Percentiles rank a stretch among this genome's conserved stretches.
These are phyloP conservation scores for Sinocyclocheilus anshuiensis DNA, from an alignment of 2,113 vertebrate species.

Conservation along the genomic window DNA sequence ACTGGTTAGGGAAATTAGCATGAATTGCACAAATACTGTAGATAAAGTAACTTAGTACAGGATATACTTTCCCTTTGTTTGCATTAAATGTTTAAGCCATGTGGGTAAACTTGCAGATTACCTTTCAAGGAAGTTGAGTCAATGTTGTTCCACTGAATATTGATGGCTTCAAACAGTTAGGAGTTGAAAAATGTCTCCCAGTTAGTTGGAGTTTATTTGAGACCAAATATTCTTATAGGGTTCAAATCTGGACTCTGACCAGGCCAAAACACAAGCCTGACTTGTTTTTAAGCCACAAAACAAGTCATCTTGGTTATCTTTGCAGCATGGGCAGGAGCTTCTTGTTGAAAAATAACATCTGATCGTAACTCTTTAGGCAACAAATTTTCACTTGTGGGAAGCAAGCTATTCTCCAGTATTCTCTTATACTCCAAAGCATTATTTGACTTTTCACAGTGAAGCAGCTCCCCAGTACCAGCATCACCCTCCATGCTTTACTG, in stretches of 20 bases:
- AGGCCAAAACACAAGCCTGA: not conserved
- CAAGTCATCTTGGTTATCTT: not conserved
- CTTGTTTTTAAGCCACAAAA: not conserved
- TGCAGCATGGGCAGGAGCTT: not conserved
- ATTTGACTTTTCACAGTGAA: no score
- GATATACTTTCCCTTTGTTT: not conserved
- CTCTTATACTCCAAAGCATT: no score
- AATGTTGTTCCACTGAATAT: not conserved
- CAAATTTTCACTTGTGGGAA: no score
- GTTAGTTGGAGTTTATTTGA: not conserved
- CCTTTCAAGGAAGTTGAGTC: not conserved
- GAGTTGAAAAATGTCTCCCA: not conserved
- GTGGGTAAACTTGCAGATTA: not conserved
- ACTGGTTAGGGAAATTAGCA: no score
- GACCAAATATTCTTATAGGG: not conserved
- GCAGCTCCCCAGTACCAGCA: no score
- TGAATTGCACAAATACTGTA: not conserved
- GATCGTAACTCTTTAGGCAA: no score
- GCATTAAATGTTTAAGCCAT: not conserved
- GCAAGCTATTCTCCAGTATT: no score
- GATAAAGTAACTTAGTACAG: not conserved
- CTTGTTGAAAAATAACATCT: no score
- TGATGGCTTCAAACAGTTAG: not conserved
- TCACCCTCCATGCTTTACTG: no score
- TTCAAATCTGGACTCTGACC: not conserved